Conservation (phyloP, 2,797 vertebrate species). For the Scolopax rusticola region DNA sequence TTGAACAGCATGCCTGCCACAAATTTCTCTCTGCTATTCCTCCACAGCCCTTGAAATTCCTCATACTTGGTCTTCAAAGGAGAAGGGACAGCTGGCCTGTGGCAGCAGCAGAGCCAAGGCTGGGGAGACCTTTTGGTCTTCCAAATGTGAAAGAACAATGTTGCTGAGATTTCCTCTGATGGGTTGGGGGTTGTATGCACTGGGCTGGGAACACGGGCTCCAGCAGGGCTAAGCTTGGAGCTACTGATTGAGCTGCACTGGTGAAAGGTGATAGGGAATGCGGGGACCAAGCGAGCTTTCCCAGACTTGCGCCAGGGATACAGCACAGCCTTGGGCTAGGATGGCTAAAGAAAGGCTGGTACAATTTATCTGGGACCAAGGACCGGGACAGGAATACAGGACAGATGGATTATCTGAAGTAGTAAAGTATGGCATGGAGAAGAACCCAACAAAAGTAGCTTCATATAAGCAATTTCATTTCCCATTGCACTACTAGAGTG, state of each 20-base stretch:
- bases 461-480: neutral
- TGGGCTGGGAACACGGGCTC: neutral
- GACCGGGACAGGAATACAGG: neutral
- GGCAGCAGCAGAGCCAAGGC: neutral
- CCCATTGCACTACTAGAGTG: neutral
- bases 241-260: neutral
- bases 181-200: neutral
- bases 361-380: fast-evolving
- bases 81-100: neutral
- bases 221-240: neutral
- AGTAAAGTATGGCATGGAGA: neutral
- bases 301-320: neutral
- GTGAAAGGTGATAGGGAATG: neutral
- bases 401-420: neutral
- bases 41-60: neutral
- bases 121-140: neutral
- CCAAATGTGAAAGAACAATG: neutral
- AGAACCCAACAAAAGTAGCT: neutral
- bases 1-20: neutral
- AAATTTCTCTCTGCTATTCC: neutral
- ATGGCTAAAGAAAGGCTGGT: neutral
- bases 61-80: neutral
- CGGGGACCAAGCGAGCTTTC: neutral
- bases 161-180: neutral
- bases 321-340: neutral